phyloP scores from a whole-genome alignment of 2,888 invertebrate genomes.

The Dexiosoma caninum region DNA sequence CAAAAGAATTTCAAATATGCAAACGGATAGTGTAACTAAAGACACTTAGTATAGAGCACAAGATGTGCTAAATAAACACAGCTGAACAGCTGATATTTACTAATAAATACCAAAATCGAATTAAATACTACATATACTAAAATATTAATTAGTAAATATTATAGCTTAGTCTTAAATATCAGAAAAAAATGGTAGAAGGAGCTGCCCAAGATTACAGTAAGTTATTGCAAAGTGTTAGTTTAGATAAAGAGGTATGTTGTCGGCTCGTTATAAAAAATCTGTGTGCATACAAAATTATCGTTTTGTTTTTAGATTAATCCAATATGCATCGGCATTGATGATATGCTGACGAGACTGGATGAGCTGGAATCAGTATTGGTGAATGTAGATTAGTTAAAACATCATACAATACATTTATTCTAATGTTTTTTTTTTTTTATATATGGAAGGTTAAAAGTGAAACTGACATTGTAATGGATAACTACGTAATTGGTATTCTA shows the following conservation, averaged over 20 bases:
- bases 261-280: background rate
- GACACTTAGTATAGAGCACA: background rate
- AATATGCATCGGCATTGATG: slow-evolving; percentile 82
- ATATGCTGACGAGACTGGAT: slow-evolving; percentile 83
- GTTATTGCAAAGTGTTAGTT: slow-evolving; percentile 79
- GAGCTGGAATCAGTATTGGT: slow-evolving; percentile 82
- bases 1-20: no score
- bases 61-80: slow-evolving; percentile 4
- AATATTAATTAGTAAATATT: no score
- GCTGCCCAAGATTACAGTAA: slow-evolving; percentile 80
- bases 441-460: slow-evolving; percentile 74
- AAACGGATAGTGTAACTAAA: background rate
- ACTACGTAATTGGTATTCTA: slow-evolving; percentile 79
- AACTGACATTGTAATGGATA: slow-evolving; percentile 71
- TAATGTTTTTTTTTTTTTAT: background rate
- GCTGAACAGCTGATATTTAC: slow-evolving; percentile 19
- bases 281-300: background rate
- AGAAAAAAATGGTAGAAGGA: slow-evolving; percentile 78
- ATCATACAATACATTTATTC: background rate
- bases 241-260: slow-evolving; percentile 78
- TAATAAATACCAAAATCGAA: background rate
- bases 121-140: no score
- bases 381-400: slow-evolving; percentile 75
- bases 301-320: slow-evolving; percentile 76
- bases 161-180: no score